Evolutionary conservation across 2,113 vertebrate genomes (phyloP).

Genomic region (Hoplias malabaricus): DNA sequence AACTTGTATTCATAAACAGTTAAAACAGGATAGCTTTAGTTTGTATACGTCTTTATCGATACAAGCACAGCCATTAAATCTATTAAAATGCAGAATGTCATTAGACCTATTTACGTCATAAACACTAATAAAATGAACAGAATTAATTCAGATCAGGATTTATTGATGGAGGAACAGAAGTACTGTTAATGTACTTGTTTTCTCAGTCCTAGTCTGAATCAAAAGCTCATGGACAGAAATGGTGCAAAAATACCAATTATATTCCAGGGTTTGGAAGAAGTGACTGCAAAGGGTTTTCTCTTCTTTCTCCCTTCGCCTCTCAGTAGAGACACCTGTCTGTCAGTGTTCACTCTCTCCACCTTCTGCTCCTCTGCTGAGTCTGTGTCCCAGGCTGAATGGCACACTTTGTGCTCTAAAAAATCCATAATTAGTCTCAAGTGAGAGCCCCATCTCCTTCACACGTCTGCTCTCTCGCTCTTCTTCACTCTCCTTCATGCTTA

Average conservation of each 20-base stretch:
- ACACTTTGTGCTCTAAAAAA: slow-evolving; percentile 38
- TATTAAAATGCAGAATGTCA: too few species aligned
- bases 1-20: too few species aligned
- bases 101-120: too few species aligned
- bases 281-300: background rate
- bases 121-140: too few species aligned
- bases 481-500: background rate
- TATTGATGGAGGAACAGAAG: background rate
- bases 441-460: slow-evolving; percentile 15
- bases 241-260: background rate
- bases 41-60: too few species aligned
- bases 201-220: background rate
- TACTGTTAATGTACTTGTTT: background rate
- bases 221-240: background rate
- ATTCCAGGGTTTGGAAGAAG: background rate
- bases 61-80: too few species aligned
- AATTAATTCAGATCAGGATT: too few species aligned
- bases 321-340: slow-evolving; percentile 34
- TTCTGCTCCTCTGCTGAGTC: slow-evolving; percentile 10
- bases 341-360: slow-evolving; percentile 32
- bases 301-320: background rate
- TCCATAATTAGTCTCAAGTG: slow-evolving; percentile 44
- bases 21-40: too few species aligned
- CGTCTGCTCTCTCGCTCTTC: background rate
- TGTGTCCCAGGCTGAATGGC: slow-evolving; percentile 35